Evolutionary conservation across 2,113 vertebrate species (phyloP), one percentile per base, ranked within the genome.

Genomic region (Gallinago paraguaiae): DNA sequence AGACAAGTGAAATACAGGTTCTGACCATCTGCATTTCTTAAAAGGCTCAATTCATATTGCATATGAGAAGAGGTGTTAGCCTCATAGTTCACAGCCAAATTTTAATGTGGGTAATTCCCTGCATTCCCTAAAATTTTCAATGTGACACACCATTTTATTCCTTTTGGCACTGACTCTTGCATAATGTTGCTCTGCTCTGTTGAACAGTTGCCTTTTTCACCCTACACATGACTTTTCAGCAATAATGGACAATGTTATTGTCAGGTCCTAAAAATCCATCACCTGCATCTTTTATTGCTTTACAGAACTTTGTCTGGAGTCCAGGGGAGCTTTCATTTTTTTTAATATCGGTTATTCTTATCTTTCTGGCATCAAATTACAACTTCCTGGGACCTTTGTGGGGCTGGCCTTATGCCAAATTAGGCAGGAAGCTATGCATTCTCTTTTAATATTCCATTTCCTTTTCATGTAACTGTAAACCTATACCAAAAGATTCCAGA

Each of bases 211-310:
- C 94, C 95, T 95, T 96, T 95, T 95, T 95, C 94, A 94, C 78
- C 84, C 93, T 41, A 7, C 24, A 57, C 63, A 53, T 61, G 39
- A 90, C 91, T 90, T 91, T 69, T 35, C 84, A 85, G 79, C 92
- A 85, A 45, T 77, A 93, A 95, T 70, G 94, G 94, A 90, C 94
- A 95, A 96, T 80, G 92, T 96, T 85, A 90, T 35, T 93, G 94
- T 90, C 95, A 95, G 89, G 39, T 64, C 89, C 96, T 97, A 96
- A 97, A 97, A 95, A 76, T 79, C 81, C 28, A 2, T 91, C 94
- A 82, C 95, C 94, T 95, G 93, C 87, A 46, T 85, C 91, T 94
- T 94, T 96, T 95, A 96, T 93, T 96, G 92, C 95, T 74, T 50
- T 80, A 59, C 63, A 54, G 61, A 94, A 94, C 87, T 96, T 77